A percentile compares a stretch with the other conserved stretches of the same genome.
Conservation (phyloP, 1,140 invertebrate genomes). For the Atta cephalotes region DNA sequence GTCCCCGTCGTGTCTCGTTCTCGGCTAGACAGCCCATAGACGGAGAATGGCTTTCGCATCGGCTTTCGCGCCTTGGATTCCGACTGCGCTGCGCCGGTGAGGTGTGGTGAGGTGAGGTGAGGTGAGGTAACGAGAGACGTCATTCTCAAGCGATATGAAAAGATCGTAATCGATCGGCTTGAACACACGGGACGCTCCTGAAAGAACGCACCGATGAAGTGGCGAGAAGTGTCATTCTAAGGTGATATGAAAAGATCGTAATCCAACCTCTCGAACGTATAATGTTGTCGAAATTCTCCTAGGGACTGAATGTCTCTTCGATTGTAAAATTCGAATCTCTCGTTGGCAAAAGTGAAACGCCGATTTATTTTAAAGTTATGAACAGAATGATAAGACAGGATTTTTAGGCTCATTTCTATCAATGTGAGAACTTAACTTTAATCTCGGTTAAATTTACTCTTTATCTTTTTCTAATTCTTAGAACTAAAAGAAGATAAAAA, state of each 20-base stretch:
- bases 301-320: not conserved
- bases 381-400: not conserved
- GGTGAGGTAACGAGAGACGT: slow-evolving; percentile 7
- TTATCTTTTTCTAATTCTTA: too few species aligned
- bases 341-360: not conserved
- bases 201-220: slow-evolving; percentile 18
- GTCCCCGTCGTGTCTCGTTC: slow-evolving; percentile 62
- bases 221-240: not conserved
- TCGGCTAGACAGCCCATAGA: slow-evolving; percentile 77
- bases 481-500: too few species aligned
- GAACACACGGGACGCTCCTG: not conserved
- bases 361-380: not conserved
- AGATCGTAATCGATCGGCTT: slow-evolving; percentile 33
- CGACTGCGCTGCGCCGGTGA: not conserved
- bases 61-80: slow-evolving; percentile 33
- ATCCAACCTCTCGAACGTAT: not conserved
- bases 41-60: slow-evolving; percentile 71
- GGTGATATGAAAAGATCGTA: slow-evolving; percentile 8
- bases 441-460: too few species aligned
- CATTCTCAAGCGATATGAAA: slow-evolving; percentile 14
- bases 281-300: not conserved
- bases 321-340: not conserved
- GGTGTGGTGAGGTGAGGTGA: not conserved
- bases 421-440: too few species aligned
- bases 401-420: not conserved